Conservation (phyloP, 2,888 invertebrate species). For the Alcis repandata region DNA sequence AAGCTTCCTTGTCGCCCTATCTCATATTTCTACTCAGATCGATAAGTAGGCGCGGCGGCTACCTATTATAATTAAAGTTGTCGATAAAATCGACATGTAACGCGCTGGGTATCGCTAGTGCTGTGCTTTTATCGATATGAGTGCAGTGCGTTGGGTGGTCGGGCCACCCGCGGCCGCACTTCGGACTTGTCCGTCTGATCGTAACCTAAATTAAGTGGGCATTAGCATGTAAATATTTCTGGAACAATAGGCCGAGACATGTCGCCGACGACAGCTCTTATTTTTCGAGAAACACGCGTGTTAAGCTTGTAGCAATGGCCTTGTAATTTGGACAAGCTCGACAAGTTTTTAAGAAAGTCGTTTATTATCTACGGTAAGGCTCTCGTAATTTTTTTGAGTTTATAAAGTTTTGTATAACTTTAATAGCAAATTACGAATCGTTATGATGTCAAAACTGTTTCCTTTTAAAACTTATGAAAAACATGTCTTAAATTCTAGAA, state of each 20-base stretch:
- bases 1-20: constrained; percentile 67
- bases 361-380: neutral
- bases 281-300: constrained; percentile 18
- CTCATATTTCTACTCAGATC: constrained; percentile 64
- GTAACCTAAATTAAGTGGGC: constrained; percentile 70
- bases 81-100: constrained; percentile 73
- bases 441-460: no score
- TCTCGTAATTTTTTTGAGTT: no score
- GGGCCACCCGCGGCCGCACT: constrained; percentile 70
- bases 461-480: no score
- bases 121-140: constrained; percentile 66
- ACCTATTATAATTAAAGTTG: constrained; percentile 74
- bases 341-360: neutral
- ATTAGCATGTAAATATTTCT: constrained; percentile 65
- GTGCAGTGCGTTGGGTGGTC: constrained; percentile 62
- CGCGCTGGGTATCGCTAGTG: constrained; percentile 68
- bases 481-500: no score
- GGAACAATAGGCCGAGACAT: constrained; percentile 61
- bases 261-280: constrained; percentile 50
- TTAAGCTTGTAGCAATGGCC: constrained; percentile 12
- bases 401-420: no score
- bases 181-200: constrained; percentile 44
- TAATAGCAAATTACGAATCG: no score
- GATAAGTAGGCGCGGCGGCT: constrained; percentile 63
- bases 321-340: constrained; percentile 14